Evolutionary conservation across 1,140 invertebrate species (phyloP), one percentile per base, ranked within the genome.

Genomic region (Tyrophagus putrescentiae): DNA sequence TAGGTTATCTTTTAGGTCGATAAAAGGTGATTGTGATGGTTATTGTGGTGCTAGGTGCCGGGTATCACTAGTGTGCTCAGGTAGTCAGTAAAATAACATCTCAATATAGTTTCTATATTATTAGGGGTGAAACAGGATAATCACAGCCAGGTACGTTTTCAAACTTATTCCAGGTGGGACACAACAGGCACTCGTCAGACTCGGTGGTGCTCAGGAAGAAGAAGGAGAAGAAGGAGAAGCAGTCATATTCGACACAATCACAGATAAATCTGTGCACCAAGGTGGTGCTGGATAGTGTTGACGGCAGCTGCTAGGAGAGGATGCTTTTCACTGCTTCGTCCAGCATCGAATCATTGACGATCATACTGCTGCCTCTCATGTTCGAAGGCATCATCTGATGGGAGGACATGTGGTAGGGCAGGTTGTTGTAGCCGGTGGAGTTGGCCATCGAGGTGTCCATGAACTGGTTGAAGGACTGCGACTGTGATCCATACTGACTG

Each of bases 291-390:
- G n/a, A n/a, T n/a, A n/a, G n/a, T n/a, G n/a, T n/a, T n/a, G n/a
- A n/a, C n/a, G n/a, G n/a, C n/a, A n/a, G n/a, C n/a, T n/a, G n/a
- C n/a, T n/a, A 48, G 6, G 44, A 56, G 18, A 59, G 57, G 28
- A 59, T 59, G 50, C 57, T 59, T 44, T 45, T 45, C 7, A 59
- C 57, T 9, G 57, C 57, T 45, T 59, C 57, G 36, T 59, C 57
- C 36, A 59, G 27, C 36, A 59, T 44, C 25, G 57, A 18, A 45
- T 59, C 57, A 28, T 45, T 59, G 9, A 57, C 33, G 18, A 29
- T 2, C 18, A 4, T 27, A 45, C 31, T 23, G 34, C n/a, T 44
- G 18, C 13, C 9, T 27, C 48, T 28, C 25, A 42, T 44, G 28
- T 5, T 45, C 21, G 27, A 32, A 11, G 50, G 5, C 50, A 53